A percentile compares a stretch with the other conserved stretches of the same genome.
phyloP scores from a whole-genome alignment of 2,113 vertebrate species.

The Tinamus guttatus region DNA sequence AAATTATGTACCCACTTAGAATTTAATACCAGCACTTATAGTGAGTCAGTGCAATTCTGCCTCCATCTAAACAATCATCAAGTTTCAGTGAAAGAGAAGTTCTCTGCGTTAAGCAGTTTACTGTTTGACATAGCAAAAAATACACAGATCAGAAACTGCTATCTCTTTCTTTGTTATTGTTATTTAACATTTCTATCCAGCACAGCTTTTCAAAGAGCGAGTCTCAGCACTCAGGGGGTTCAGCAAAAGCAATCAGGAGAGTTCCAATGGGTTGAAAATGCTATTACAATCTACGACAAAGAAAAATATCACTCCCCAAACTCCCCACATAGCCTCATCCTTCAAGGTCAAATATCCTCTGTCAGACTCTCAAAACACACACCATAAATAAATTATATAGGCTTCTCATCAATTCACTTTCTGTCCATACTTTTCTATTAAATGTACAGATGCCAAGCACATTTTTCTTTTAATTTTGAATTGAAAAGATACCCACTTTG shows the following conservation, averaged over 20 bases:
- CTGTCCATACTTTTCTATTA: background rate
- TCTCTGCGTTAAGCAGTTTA: background rate
- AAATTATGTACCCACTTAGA: background rate
- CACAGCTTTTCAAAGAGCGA: background rate
- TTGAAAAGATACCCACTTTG: background rate
- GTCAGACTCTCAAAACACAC: background rate
- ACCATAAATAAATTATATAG: background rate
- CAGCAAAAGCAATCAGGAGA: background rate
- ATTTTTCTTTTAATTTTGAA: background rate
- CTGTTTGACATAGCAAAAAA: background rate
- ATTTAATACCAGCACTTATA: too few relatives aligned
- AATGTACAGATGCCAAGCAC: background rate
- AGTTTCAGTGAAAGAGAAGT: background rate
- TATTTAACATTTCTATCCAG: background rate
- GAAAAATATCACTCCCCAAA: background rate
- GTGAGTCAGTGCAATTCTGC: accelerated
- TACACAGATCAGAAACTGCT: background rate
- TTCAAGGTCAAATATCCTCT: slow-evolving; percentile 1
- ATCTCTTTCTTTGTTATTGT: background rate
- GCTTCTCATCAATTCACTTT: background rate
- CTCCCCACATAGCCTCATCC: background rate
- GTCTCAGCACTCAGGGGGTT: background rate
- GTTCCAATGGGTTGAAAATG: background rate
- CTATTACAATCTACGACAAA: background rate
- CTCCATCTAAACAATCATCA: background rate